phyloP scores from a whole-genome alignment of 2,888 invertebrate genomes.

The Disparrhopalites patrizii region DNA sequence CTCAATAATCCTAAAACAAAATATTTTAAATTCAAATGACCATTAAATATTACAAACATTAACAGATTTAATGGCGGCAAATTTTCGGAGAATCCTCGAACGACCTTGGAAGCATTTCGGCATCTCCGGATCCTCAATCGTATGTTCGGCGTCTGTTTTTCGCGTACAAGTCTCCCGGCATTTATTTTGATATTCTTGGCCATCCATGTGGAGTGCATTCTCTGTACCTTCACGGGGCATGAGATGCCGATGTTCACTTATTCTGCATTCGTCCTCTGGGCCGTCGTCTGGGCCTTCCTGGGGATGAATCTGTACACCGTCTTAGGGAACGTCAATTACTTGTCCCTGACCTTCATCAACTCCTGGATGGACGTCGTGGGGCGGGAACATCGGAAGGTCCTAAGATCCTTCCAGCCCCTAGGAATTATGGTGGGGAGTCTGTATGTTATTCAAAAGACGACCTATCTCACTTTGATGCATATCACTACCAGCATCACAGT shows the following conservation, averaged over 20 bases:
- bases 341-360: neutral
- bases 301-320: neutral
- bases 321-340: neutral
- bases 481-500: slow-evolving; percentile 5
- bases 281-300: neutral
- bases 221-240: neutral
- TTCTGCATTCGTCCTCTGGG: neutral
- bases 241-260: neutral
- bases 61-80: neutral
- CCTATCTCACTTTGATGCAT: neutral
- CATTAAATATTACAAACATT: no score
- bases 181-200: neutral
- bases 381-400: neutral
- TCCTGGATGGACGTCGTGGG: slow-evolving; percentile 8
- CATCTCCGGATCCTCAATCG: neutral
- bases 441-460: slow-evolving; percentile 4
- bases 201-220: neutral
- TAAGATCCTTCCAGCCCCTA: neutral
- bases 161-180: neutral
- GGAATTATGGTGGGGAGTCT: slow-evolving; percentile 1
- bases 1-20: neutral
- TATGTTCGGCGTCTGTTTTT: neutral
- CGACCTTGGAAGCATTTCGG: neutral
- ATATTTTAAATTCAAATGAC: neutral
- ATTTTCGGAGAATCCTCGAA: neutral